phyloP scores from a whole-genome alignment of 1,140 invertebrate species.

The Lutraria rhynchaena region DNA sequence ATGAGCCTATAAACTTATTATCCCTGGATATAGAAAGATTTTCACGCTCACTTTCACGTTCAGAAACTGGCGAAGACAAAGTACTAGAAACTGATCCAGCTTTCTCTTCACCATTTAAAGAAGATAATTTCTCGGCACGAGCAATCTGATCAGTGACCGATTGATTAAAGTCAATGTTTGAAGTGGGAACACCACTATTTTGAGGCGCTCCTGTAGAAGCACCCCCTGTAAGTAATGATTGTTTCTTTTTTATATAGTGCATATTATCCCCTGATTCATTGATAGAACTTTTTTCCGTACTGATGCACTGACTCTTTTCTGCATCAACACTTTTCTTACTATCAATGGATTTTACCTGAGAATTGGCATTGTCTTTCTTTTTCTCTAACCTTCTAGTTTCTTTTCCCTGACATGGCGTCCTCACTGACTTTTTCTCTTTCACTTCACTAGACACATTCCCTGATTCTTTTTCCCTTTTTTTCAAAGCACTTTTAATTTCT shows the following conservation, averaged over 20 bases:
- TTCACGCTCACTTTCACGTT: slow-evolving; percentile 27
- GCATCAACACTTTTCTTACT: slow-evolving; percentile 22
- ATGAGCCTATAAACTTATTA: slow-evolving; percentile 9
- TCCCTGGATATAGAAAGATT: slow-evolving; percentile 15
- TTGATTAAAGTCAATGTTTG: slow-evolving; percentile 76
- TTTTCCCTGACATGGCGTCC: slow-evolving; percentile 35
- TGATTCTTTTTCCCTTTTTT: slow-evolving; percentile 52
- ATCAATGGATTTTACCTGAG: slow-evolving; percentile 35
- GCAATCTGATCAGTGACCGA: slow-evolving; percentile 79
- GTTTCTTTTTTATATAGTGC: slow-evolving; percentile 79
- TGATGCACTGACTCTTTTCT: slow-evolving; percentile 5
- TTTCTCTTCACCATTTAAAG: slow-evolving; percentile 68
- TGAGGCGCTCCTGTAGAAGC: slow-evolving; percentile 73
- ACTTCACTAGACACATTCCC: slow-evolving; percentile 37
- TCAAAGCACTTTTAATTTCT: slow-evolving; percentile 52
- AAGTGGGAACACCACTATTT: slow-evolving; percentile 63
- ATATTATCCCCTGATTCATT: slow-evolving; percentile 76
- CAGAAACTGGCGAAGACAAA: slow-evolving; percentile 56
- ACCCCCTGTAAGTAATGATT: slow-evolving; percentile 75
- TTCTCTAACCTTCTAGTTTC: slow-evolving; percentile 15
- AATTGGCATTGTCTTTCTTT: slow-evolving; percentile 45
- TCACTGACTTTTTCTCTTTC: slow-evolving; percentile 29
- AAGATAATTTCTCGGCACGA: slow-evolving; percentile 68
- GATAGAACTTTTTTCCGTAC: slow-evolving; percentile 9
- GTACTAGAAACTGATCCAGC: slow-evolving; percentile 31